Evolutionary conservation across 2,888 invertebrate species (phyloP), one percentile per base, ranked within the genome.

Genomic region (Ommatoiulus sabulosus): DNA sequence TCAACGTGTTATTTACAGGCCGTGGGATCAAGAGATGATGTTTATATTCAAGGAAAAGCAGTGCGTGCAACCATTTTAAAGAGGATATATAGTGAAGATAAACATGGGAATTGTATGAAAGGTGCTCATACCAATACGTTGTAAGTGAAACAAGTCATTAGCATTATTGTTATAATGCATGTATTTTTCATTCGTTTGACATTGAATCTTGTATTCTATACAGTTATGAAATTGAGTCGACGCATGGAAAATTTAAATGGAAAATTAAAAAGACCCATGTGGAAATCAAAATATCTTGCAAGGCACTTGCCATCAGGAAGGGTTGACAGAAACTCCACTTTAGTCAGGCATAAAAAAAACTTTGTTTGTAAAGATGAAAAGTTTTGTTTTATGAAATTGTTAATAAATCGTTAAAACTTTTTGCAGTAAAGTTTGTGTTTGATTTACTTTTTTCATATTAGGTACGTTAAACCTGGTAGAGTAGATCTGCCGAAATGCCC

Each of bases 261-360:
- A 24, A 24, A 24, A 72, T 72, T 72, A 3, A 72, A 24, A 72
- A 24, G 10, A 24, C 72, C 24, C 72, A 72, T 72, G 24, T 10
- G n/a, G 72, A n/a, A 72, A 72, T 24, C 24, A 10, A 72, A 72
- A 72, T 72, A 72, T n/a, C 72, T 72, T n/a, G 72, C 72, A 10
- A 72, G 72, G 10, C 72, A 72, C 72, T 72, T 72, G 10, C 72
- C 72, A 24, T 72, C 72, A 10, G 20, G 24, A 7, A 72, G 72
- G 24, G 24, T n/a, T 72, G 72, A 24, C 10, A 72, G 24, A 24
- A 72, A 72, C 12, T 72, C 72, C 7, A 72, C 72, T 7, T 8
- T 72, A 10, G 72, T 10, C 72, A 72, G 72, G 72, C 24, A 10
- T 72, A 3, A 57, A 57, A n/a, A n/a, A 35, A 35, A 35, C 35